These are phyloP conservation scores for Rhabdornis inornatus DNA, from an alignment of 2,113 vertebrate species.

Conservation along the genomic window DNA sequence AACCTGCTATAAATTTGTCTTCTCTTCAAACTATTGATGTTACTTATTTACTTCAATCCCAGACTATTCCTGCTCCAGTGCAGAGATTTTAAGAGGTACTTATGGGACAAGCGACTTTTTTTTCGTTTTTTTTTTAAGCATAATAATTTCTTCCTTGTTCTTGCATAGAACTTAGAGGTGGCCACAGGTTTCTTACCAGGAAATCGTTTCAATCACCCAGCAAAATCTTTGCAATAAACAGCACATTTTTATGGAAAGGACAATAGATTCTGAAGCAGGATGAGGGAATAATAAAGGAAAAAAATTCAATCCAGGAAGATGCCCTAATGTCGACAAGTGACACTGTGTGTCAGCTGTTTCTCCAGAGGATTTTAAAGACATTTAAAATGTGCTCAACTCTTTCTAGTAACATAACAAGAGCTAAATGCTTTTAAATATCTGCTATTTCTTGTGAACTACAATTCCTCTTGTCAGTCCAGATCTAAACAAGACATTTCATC, in stretches of 20 bases:
- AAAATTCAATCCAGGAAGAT: neutral
- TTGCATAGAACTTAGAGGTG: neutral
- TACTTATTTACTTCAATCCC: neutral
- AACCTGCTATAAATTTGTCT: neutral
- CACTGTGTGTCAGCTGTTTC: neutral
- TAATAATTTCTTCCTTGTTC: neutral
- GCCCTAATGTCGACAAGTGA: neutral
- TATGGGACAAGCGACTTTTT: neutral
- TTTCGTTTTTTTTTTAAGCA: fast-evolving
- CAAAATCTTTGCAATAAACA: neutral
- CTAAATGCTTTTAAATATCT: neutral
- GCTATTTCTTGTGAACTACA: neutral
- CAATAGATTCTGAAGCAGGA: neutral
- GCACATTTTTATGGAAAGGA: neutral
- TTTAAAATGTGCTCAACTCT: neutral
- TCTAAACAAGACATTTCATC: neutral
- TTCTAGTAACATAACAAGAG: neutral
- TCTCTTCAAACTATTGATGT: neutral
- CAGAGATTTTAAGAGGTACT: neutral
- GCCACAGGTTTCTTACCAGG: neutral
- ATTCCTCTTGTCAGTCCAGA: neutral
- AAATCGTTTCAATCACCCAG: neutral
- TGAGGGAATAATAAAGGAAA: neutral
- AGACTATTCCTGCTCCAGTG: neutral
- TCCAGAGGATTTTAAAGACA: neutral